These are phyloP conservation scores for Macropis europaea DNA, from an alignment of 2,888 invertebrate genomes.

Conservation along the genomic window DNA sequence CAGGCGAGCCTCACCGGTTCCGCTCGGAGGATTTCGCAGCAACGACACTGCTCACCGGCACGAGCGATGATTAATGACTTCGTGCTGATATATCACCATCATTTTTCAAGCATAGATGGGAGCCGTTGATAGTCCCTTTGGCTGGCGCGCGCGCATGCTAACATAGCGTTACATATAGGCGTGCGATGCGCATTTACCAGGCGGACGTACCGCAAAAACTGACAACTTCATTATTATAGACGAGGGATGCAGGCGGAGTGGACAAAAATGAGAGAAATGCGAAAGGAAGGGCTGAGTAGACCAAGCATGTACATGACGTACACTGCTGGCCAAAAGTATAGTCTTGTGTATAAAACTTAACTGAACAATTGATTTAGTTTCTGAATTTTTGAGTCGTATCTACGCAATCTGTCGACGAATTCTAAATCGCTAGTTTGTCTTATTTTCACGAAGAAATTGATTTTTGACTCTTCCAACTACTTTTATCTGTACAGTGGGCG, in stretches of 20 bases:
- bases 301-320: no score
- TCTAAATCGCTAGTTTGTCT: no score
- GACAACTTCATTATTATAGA: constrained; percentile 63
- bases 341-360: no score
- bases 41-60: constrained; percentile 52
- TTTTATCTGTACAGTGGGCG: no score
- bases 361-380: no score
- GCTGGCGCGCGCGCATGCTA: constrained; percentile 24
- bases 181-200: constrained; percentile 19
- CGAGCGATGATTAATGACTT: constrained; percentile 71
- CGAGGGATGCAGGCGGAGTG: background rate
- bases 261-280: background rate
- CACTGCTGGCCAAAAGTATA: no score
- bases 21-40: constrained; percentile 65
- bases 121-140: constrained; percentile 68
- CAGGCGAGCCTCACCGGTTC: constrained; percentile 54
- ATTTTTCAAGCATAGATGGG: constrained; percentile 76
- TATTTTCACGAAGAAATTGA: no score
- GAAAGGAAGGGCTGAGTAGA: background rate
- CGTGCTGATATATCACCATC: constrained; percentile 71
- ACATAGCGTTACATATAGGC: background rate
- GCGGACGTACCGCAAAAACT: constrained; percentile 37
- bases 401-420: no score
- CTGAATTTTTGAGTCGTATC: no score
- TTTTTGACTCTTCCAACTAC: no score